phyloP scores from a whole-genome alignment of 1,140 invertebrate species.

The Drosophila oshimai region DNA sequence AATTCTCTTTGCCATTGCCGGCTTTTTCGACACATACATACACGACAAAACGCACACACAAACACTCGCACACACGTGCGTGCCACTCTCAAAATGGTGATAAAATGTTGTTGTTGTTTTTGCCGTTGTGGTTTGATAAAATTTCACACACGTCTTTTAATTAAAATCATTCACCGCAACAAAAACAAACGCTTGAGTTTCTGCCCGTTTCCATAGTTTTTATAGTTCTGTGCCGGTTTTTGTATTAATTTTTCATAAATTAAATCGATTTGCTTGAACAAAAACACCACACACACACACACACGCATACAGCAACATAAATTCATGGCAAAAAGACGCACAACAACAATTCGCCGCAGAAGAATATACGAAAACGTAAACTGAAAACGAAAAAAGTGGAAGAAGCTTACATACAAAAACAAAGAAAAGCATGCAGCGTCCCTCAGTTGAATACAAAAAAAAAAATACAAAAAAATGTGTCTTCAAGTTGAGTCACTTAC shows the following conservation, averaged over 20 bases:
- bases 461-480: neutral
- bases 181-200: slow-evolving; percentile 26
- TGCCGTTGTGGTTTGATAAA: slow-evolving; percentile 56
- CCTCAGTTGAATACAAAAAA: slow-evolving; percentile 10
- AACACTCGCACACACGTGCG: slow-evolving; percentile 19
- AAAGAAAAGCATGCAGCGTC: slow-evolving; percentile 21
- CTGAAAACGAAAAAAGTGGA: slow-evolving; percentile 19
- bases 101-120: slow-evolving; percentile 48
- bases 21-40: slow-evolving; percentile 69
- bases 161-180: slow-evolving; percentile 40
- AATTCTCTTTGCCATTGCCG: slow-evolving; percentile 62
- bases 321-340: slow-evolving; percentile 44
- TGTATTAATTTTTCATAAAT: slow-evolving; percentile 62
- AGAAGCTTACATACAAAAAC: slow-evolving; percentile 23
- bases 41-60: slow-evolving; percentile 2
- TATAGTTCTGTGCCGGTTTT: slow-evolving; percentile 49
- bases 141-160: slow-evolving; percentile 57
- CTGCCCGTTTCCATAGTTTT: slow-evolving; percentile 24
- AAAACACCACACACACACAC: slow-evolving; percentile 23
- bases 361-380: slow-evolving; percentile 38
- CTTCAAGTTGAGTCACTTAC: slow-evolving; percentile 49
- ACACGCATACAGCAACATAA: slow-evolving; percentile 18
- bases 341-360: slow-evolving; percentile 69
- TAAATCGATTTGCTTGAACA: slow-evolving; percentile 68
- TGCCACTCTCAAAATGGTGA: slow-evolving; percentile 55